A percentile compares a stretch with the other conserved stretches of the same genome.
Conservation (phyloP, 2,113 vertebrate genomes). For the Centropus bengalensis region DNA sequence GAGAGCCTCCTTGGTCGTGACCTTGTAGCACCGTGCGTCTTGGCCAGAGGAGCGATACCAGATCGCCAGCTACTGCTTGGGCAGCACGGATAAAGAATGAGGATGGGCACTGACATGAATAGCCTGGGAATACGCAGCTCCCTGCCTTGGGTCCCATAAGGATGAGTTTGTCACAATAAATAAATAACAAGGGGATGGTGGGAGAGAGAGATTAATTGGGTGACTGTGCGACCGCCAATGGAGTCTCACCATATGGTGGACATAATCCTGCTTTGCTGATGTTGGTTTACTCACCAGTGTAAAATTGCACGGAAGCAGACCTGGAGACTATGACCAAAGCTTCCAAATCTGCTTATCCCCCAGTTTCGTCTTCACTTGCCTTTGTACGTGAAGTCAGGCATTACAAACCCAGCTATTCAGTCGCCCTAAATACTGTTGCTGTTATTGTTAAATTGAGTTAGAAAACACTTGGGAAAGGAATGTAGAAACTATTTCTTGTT, state of each 20-base stretch:
- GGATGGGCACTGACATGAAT: neutral
- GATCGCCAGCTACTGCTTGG: neutral
- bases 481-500: neutral
- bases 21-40: neutral
- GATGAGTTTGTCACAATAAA: constrained; percentile 68
- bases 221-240: constrained; percentile 32
- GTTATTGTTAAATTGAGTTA: neutral
- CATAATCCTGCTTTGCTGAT: constrained; percentile 38
- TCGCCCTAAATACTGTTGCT: neutral
- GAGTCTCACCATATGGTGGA: constrained; percentile 65
- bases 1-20: constrained; percentile 37
- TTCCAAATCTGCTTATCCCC: neutral
- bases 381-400: neutral
- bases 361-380: neutral
- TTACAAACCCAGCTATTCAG: neutral
- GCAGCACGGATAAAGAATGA: neutral
- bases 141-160: constrained; percentile 25
- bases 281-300: constrained; percentile 25
- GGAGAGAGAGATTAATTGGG: constrained; percentile 62
- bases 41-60: neutral
- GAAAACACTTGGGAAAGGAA: neutral
- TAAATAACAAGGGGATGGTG: constrained; percentile 57
- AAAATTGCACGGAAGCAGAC: neutral
- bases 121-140: neutral
- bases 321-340: neutral